Conservation (phyloP, 2,888 invertebrate genomes). For the Agrotis ipsilon region DNA sequence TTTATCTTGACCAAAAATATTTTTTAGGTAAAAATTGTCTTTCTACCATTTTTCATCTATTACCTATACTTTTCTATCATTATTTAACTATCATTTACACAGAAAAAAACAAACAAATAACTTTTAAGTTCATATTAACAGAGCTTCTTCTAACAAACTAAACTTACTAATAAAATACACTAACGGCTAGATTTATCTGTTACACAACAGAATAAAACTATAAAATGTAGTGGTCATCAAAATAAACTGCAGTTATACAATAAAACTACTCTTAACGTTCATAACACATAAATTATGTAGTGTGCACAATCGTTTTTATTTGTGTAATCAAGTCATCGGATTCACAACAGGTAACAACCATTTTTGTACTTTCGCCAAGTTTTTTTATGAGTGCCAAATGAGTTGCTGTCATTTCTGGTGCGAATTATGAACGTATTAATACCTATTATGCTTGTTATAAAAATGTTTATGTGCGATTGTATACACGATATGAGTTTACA, state of each 20-base stretch:
- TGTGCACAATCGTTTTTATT: constrained; percentile 45
- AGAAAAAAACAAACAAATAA: too few species aligned
- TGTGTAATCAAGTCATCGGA: constrained; percentile 42
- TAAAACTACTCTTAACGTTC: constrained; percentile 22
- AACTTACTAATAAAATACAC: not conserved
- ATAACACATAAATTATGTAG: constrained; percentile 26
- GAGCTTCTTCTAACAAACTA: too few species aligned
- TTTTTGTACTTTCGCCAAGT: constrained; percentile 50
- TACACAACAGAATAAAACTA: constrained; percentile 23
- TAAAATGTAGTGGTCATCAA: constrained; percentile 9
- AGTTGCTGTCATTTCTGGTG: constrained; percentile 39
- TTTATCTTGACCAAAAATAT: not conserved
- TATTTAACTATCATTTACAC: too few species aligned
- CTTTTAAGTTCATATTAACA: too few species aligned
- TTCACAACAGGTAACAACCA: constrained; percentile 9
- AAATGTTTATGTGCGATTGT: constrained; percentile 20
- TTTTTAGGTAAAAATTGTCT: not conserved
- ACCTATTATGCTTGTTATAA: constrained; percentile 39
- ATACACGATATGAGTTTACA: constrained; percentile 10
- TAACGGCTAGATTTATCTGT: not conserved
- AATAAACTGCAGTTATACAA: constrained; percentile 47
- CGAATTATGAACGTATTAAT: constrained; percentile 11
- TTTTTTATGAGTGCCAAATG: constrained; percentile 37
- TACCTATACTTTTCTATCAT: too few species aligned
- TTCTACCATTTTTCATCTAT: too few species aligned